phyloP scores from a whole-genome alignment of 2,113 vertebrate species.

The Plestiodon gilberti region DNA sequence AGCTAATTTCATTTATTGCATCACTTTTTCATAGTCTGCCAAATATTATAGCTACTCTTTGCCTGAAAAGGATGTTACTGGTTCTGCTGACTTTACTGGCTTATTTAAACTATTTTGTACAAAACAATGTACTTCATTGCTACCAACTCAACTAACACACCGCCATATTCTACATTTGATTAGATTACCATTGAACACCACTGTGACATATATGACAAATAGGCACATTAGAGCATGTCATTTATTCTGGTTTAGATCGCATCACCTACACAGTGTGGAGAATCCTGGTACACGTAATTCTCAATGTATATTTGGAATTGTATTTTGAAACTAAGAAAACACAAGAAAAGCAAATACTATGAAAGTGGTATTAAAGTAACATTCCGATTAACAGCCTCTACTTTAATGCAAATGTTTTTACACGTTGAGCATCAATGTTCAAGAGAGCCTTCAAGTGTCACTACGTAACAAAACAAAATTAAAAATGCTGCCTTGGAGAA shows the following conservation, averaged over 20 bases:
- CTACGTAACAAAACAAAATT: not conserved
- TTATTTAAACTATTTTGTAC: slow-evolving; percentile 60
- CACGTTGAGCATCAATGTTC: not conserved
- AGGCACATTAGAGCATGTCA: slow-evolving; percentile 87
- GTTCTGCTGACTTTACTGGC: slow-evolving; percentile 53
- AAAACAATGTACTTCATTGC: slow-evolving; percentile 48
- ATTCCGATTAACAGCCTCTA: slow-evolving; percentile 27
- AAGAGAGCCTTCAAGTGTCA: not conserved
- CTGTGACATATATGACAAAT: slow-evolving; percentile 92
- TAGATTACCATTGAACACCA: slow-evolving; percentile 92
- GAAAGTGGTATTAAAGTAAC: slow-evolving; percentile 14
- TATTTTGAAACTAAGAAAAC: slow-evolving; percentile 26
- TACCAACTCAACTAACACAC: slow-evolving; percentile 61
- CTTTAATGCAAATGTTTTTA: slow-evolving; percentile 13
- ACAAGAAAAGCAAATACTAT: slow-evolving; percentile 1
- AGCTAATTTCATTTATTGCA: slow-evolving; percentile 84
- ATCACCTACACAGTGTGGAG: slow-evolving; percentile 61
- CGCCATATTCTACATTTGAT: slow-evolving; percentile 82
- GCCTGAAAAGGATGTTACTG: slow-evolving; percentile 71
- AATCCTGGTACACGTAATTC: slow-evolving; percentile 27
- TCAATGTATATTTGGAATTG: not conserved
- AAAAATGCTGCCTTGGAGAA: not conserved
- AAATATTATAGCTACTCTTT: slow-evolving; percentile 88
- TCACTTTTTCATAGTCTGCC: slow-evolving; percentile 77
- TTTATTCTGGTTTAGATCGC: slow-evolving; percentile 77